Evolutionary conservation across 2,797 vertebrate genomes (phyloP), one percentile per base, ranked within the genome.

Genomic region (Malacoctenus gilli): DNA sequence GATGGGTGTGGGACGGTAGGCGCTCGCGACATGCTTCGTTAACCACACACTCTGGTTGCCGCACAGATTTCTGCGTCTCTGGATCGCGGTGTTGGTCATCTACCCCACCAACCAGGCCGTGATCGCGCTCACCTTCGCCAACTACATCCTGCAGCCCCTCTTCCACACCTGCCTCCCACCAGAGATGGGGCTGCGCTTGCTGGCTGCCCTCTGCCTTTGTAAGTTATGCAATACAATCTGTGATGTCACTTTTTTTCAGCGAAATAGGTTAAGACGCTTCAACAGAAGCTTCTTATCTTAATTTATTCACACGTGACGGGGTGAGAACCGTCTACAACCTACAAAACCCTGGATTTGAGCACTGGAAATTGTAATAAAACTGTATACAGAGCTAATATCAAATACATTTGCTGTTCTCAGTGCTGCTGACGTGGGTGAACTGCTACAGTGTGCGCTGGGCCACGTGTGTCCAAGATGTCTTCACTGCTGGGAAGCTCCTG

Each of bases 31-130:
- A 28, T 5, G 25, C 25, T 28, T 28, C 25, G 5, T 28, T 32
- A 57, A 47, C 41, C 2, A 6, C 25, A 19, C 14, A 12, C 1
- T n/a, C 2, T 0, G 14, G 31, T 34, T n/a, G 28, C 38, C 55
- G n/a, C 35, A 22, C 74, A 95, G 93, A 60, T 95, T 95, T 71
- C 85, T 95, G 71, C 83, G 91, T 31, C 84, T 95, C 7, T 95
- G 92, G 94, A 92, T 93, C 3, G 93, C 94, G 0, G 81, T 95
- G 63, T 80, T 95, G 73, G 91, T 95, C n/a, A 92, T 94, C 62
- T 93, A 93, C 65, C 94, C 93, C 30, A 94, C 93, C 54, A 94
- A 91, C 83, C 94, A 95, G 81, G 93, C 93, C 0, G 93, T 94
- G 58, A 91, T 94, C 11, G 92, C 94, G 0, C 91, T 95, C 68